Evolutionary conservation across 2,888 invertebrate species (phyloP).

Genomic region (Dendrolimus houi): DNA sequence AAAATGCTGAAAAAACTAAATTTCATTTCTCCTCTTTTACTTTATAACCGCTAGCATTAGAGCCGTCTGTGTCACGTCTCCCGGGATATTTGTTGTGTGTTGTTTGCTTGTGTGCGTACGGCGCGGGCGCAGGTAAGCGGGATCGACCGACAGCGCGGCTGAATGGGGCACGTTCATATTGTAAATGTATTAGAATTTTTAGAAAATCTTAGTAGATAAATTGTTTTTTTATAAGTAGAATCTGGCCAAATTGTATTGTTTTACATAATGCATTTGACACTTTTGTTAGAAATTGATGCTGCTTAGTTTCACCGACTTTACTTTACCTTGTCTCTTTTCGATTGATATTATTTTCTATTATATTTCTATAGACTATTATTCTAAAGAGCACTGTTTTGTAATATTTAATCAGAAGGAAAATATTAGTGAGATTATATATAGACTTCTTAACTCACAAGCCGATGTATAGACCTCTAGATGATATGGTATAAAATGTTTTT

Average conservation of each 20-base stretch:
- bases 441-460: too few species aligned
- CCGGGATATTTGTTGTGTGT: conserved; percentile 13
- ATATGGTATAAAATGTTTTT: too few species aligned
- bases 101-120: conserved; percentile 23
- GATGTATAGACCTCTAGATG: too few species aligned
- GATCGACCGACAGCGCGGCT: conserved; percentile 48
- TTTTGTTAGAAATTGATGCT: too few species aligned
- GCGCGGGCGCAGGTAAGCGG: conserved; percentile 67
- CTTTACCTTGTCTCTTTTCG: too few species aligned
- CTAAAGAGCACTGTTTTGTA: too few species aligned
- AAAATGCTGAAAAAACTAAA: conserved; percentile 19
- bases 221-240: conserved; percentile 41
- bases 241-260: conserved; percentile 35
- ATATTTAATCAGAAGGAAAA: too few species aligned
- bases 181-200: conserved; percentile 45
- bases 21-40: conserved; percentile 21
- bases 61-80: conserved; percentile 60
- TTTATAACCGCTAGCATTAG: conserved; percentile 32
- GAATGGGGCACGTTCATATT: conserved; percentile 45
- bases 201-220: conserved; percentile 7
- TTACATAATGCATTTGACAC: conserved; percentile 1
- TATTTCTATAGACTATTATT: too few species aligned
- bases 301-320: too few species aligned
- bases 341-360: too few species aligned
- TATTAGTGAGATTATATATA: too few species aligned